A percentile compares a stretch with the other conserved stretches of the same genome.
phyloP scores from a whole-genome alignment of 2,888 invertebrate species.

The Seira ritae region DNA sequence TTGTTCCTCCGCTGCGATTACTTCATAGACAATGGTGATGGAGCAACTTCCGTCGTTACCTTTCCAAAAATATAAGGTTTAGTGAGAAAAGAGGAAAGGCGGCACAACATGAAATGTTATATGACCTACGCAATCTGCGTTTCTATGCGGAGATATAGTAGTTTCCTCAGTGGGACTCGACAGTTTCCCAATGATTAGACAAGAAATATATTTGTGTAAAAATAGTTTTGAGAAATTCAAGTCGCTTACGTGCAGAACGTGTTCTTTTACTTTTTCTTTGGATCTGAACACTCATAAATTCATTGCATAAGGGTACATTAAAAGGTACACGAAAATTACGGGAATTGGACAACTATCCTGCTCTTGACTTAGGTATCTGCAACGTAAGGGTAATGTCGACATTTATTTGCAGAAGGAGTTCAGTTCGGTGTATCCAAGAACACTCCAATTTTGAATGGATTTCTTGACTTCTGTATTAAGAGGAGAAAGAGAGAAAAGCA shows the following conservation, averaged over 20 bases:
- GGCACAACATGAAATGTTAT: too few species aligned
- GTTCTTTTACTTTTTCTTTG: too few species aligned
- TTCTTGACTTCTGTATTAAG: background rate
- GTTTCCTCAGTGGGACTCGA: background rate
- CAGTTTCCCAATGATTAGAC: background rate
- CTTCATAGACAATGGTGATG: background rate
- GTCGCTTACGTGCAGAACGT: too few species aligned
- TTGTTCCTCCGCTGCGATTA: background rate
- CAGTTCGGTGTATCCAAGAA: too few species aligned
- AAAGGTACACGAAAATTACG: too few species aligned
- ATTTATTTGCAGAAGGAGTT: background rate
- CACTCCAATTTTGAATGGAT: background rate
- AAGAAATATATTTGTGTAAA: background rate
- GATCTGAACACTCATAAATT: too few species aligned
- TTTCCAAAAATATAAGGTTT: background rate
- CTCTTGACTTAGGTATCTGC: background rate
- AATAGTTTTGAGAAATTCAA: too few species aligned
- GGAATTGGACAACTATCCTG: too few species aligned
- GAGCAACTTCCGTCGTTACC: background rate
- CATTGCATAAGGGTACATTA: too few species aligned
- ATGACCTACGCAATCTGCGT: too few species aligned
- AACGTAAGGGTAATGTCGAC: background rate
- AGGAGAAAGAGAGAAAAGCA: constrained; percentile 21
- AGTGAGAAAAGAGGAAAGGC: background rate
- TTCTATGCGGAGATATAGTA: too few species aligned